Evolutionary conservation across 2,888 invertebrate species (phyloP), one percentile per base, ranked within the genome.

Genomic region (Protonemura montana): DNA sequence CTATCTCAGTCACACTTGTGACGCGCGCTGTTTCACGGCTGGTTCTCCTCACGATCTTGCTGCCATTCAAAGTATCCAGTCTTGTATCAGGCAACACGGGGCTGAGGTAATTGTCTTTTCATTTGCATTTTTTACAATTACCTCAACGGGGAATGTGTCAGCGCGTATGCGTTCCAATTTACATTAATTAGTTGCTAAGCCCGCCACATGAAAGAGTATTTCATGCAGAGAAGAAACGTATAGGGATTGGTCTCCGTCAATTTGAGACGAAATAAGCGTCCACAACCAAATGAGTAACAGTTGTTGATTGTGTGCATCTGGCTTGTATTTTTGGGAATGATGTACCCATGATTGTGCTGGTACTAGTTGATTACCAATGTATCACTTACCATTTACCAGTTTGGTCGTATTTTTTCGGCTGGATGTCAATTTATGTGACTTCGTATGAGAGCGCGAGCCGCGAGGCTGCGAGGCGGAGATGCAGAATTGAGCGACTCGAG

Each of bases 401-500:
- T 6, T 35, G 35, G 35, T 10, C 5, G 35, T 35, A 35, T 10
- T 35, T 35, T 35, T 35, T 10, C 35, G 35, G 3, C 35, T 35
- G 5, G 3, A 3, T 35, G 3, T 35, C 35, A 6, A 6, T 3
- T 6, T 35, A 6, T 28, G 6, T 25, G n/a, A 1, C 30, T 29
- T 28, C 29, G 28, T 81, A 30, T 81, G 81, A 28, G 30, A 81
- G 28, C 27, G 30, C 81, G 81, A 30, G 81, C 30, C 30, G 29
- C 81, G 28, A 81, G 5, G 81, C 21, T 21, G 81, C n/a, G 81
- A 27, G 81, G 30, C n/a, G 28, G 81, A 0, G 81, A 29, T 16
- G 81, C 13, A 29, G 21, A 30, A 30, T 35, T 25, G 30, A 76
- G 82, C n/a, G 76, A 85, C 87, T 87, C 87, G 85, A 83, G 78